Evolutionary conservation across 2,888 invertebrate species (phyloP), one percentile per base, ranked within the genome.

Genomic region (Rhogogaster chlorosoma): DNA sequence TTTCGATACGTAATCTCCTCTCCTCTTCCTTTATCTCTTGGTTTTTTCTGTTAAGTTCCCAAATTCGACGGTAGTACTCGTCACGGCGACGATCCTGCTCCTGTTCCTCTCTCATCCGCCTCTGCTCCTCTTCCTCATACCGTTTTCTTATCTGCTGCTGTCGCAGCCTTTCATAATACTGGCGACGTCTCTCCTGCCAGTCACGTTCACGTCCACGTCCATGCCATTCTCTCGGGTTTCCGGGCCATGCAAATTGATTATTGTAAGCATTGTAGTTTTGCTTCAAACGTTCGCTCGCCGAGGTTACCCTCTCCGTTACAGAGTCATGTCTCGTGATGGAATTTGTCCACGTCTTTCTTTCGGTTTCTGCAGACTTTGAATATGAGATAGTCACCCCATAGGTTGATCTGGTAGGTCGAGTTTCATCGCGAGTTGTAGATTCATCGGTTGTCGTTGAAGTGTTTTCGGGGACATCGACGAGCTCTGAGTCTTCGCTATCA

Each of bases 241-340:
- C 32, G 10, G n/a, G 26, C 38, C 12, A 6, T 6, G n/a, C 6
- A 15, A 80, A 61, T 36, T 61, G 10, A 12, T 6, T 22, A 29
- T 57, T 57, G 49, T 83, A 83, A 12, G 67, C 83, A 22, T 67
- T 67, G 67, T 83, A 83, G 67, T 83, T 83, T 10, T 67, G 45
- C 49, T 80, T 80, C 29, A 61, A 22, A 57, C 36, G 80, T 38
- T 57, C 57, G 15, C 15, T 73, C 12, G 42, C 0, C 26, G 29
- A n/a, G 10, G 77, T 32, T 10, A 75, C 75, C 4, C 45, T 61
- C 10, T 61, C 61, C 22, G 61, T 61, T 61, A 22, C 22, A 1
- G 22, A 18, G 32, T 32, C 26, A 67, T 32, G 53, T 32, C 5
- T 29, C 4, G 77, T 6, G 29, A 77, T 4, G 29, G 10, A 73